These are phyloP conservation scores for Toxotes chatareus DNA, from an alignment of 2,113 vertebrate genomes.

Conservation along the genomic window DNA sequence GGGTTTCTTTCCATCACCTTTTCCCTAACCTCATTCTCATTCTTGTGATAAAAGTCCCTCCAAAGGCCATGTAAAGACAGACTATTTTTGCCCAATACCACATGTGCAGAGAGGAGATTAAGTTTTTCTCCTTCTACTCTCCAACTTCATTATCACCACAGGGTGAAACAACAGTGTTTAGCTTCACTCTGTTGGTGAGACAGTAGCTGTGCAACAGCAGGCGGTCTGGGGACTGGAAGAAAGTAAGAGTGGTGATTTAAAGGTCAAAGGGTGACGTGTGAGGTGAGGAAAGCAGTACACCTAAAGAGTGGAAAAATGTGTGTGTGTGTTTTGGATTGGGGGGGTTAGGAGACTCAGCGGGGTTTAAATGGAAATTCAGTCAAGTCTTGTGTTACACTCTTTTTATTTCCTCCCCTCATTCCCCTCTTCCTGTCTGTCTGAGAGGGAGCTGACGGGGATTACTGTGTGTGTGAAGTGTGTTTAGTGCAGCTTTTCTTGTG, in stretches of 20 bases:
- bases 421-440: constrained; percentile 55
- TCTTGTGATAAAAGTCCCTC: constrained; percentile 11
- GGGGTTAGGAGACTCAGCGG: constrained; percentile 13
- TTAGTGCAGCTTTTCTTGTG: background rate
- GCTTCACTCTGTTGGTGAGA: constrained; percentile 17
- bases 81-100: background rate
- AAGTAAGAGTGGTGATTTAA: constrained; percentile 28
- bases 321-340: background rate
- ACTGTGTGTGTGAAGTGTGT: background rate
- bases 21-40: background rate
- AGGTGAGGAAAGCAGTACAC: constrained; percentile 14
- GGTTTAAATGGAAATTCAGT: constrained; percentile 67
- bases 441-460: constrained; percentile 40
- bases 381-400: constrained; percentile 50
- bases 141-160: constrained; percentile 27
- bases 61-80: background rate
- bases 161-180: constrained; percentile 28
- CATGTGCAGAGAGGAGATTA: constrained; percentile 12
- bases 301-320: background rate
- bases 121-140: constrained; percentile 1
- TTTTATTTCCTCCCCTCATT: constrained; percentile 52
- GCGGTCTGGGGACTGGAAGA: constrained; percentile 24
- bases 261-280: constrained; percentile 35
- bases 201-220: constrained; percentile 45
- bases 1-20: constrained; percentile 7